These are phyloP conservation scores for Sylvilagus floridanus DNA, from an alignment of 2,797 vertebrate species.

Conservation along the genomic window DNA sequence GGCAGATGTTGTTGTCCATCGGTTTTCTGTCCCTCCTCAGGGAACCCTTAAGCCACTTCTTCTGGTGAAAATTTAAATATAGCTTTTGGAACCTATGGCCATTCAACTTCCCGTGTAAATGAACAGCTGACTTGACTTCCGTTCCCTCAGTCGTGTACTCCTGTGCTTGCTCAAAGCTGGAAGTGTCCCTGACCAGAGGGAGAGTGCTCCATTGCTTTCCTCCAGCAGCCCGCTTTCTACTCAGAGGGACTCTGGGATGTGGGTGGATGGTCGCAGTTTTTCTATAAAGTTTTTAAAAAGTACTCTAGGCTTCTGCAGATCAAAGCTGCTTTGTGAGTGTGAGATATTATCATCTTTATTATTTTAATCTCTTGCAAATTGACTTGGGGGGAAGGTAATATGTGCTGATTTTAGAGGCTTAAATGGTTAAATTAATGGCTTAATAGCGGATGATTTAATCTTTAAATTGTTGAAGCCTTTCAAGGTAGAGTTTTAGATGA, in stretches of 20 bases:
- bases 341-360: conserved; percentile 85
- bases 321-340: conserved; percentile 81
- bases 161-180: conserved; percentile 27
- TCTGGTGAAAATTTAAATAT: conserved; percentile 54
- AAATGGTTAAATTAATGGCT: conserved; percentile 85
- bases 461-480: conserved; percentile 83
- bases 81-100: background rate
- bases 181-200: conserved; percentile 29
- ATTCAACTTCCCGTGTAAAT: conserved; percentile 34
- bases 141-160: background rate
- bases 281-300: conserved; percentile 79
- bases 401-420: conserved; percentile 81
- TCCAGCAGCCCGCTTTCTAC: conserved; percentile 61
- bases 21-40: conserved; percentile 10
- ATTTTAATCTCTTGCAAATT: conserved; percentile 86
- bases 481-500: conserved; percentile 80
- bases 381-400: conserved; percentile 82
- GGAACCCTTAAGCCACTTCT: conserved; percentile 10
- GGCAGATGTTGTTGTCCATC: background rate
- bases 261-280: conserved; percentile 79
- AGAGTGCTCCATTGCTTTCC: conserved; percentile 39
- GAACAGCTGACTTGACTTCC: conserved; percentile 44
- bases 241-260: conserved; percentile 73
- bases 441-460: conserved; percentile 85
- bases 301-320: conserved; percentile 80